phyloP scores from a whole-genome alignment of 1,140 invertebrate genomes.

The Lordiphosa mommai region DNA sequence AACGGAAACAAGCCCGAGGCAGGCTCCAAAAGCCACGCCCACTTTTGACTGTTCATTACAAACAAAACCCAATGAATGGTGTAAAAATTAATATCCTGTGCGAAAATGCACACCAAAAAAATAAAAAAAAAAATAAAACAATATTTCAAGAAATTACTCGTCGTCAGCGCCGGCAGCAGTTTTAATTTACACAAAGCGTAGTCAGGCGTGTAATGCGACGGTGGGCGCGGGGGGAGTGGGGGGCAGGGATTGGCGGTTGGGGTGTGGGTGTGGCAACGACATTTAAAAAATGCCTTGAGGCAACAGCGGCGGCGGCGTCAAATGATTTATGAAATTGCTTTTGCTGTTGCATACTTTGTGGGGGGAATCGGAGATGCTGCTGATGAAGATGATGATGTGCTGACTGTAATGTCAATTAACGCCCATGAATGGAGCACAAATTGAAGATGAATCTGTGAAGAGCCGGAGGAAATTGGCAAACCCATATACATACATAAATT shows the following conservation, averaged over 20 bases:
- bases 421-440: background rate
- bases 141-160: constrained; percentile 22
- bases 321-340: constrained; percentile 80
- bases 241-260: background rate
- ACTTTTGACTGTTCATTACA: constrained; percentile 59
- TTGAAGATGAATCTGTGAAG: too few species aligned
- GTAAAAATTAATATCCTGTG: constrained; percentile 79
- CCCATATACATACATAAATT: too few species aligned
- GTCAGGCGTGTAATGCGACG: constrained; percentile 66
- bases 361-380: background rate
- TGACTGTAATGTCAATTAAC: constrained; percentile 17
- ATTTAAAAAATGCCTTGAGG: constrained; percentile 75
- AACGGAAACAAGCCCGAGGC: constrained; percentile 41
- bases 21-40: constrained; percentile 24
- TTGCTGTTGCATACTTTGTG: constrained; percentile 46
- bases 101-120: constrained; percentile 13
- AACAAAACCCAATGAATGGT: constrained; percentile 78
- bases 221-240: background rate
- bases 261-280: constrained; percentile 23
- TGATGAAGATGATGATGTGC: background rate
- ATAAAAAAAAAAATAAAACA: background rate
- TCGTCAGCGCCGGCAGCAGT: constrained; percentile 65
- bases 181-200: constrained; percentile 78
- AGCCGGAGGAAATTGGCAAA: too few species aligned
- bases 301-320: constrained; percentile 51